A percentile compares a stretch with the other conserved stretches of the same genome.
Evolutionary conservation across 2,113 vertebrate genomes (phyloP).

Genomic region (Solea senegalensis): DNA sequence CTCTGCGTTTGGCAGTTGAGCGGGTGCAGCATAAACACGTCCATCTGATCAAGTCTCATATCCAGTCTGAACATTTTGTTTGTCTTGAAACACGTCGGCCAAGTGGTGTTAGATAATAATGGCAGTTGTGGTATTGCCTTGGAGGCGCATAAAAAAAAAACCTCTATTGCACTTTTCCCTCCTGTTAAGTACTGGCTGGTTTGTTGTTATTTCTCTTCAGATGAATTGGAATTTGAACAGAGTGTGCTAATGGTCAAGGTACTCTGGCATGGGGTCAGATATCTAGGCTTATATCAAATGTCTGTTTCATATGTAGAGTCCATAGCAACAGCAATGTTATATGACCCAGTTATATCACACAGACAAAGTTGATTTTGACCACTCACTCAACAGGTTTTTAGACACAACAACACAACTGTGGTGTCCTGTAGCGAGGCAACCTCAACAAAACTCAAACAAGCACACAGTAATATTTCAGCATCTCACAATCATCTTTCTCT

Average conservation of each 20-base stretch:
- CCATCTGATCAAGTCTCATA: slow-evolving; percentile 23
- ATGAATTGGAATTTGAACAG: not conserved
- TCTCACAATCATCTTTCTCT: slow-evolving; percentile 10
- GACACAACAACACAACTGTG: slow-evolving; percentile 7
- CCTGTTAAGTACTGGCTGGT: not conserved
- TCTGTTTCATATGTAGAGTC: not conserved
- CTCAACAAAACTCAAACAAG: not conserved
- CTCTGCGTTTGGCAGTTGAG: slow-evolving; percentile 35
- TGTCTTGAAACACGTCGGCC: slow-evolving; percentile 10
- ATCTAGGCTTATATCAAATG: not conserved
- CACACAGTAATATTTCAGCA: slow-evolving; percentile 12
- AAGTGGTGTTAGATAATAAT: slow-evolving; percentile 1
- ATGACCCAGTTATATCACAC: not conserved
- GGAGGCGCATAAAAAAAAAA: not conserved
- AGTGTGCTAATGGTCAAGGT: slow-evolving; percentile 3
- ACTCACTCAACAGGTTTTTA: slow-evolving; percentile 55
- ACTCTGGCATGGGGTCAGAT: slow-evolving; percentile 5
- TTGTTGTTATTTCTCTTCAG: not conserved
- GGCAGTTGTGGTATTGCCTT: not conserved
- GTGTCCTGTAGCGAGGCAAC: slow-evolving; percentile 13
- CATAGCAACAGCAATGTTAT: slow-evolving; percentile 7
- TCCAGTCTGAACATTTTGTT: slow-evolving; percentile 30
- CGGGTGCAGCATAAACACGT: slow-evolving; percentile 13
- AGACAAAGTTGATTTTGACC: slow-evolving; percentile 4
- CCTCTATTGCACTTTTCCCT: not conserved